Percentiles rank a stretch among this genome's conserved stretches.
phyloP scores from a whole-genome alignment of 2,888 invertebrate genomes.

The Yponomeuta evonymella region DNA sequence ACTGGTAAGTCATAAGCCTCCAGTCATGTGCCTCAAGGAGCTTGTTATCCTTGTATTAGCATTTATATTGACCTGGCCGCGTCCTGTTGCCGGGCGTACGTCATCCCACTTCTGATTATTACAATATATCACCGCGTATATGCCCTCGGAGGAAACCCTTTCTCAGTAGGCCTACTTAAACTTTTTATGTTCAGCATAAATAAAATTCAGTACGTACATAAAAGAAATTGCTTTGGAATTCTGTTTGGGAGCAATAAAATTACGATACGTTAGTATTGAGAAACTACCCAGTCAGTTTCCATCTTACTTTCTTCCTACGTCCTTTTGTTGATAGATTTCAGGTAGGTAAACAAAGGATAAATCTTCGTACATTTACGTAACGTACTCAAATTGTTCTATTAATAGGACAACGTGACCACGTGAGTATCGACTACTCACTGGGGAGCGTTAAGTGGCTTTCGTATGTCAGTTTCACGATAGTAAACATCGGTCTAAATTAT shows the following conservation, averaged over 20 bases:
- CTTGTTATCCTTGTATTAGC: conserved; percentile 50
- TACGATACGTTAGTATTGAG: not conserved
- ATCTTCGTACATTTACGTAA: not conserved
- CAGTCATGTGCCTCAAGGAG: conserved; percentile 18
- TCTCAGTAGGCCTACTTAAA: not conserved
- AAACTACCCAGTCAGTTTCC: not conserved
- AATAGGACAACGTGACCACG: not conserved
- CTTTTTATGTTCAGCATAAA: not conserved
- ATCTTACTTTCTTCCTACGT: not conserved
- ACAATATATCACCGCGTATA: not conserved
- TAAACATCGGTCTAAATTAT: too few species aligned
- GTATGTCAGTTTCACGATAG: not conserved
- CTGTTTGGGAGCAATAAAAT: not conserved
- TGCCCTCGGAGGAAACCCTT: not conserved
- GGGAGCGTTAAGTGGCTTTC: not conserved
- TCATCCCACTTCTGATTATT: not conserved
- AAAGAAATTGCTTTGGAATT: not conserved
- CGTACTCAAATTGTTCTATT: not conserved
- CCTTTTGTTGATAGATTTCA: not conserved
- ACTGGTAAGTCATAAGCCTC: not conserved
- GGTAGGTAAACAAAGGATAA: not conserved
- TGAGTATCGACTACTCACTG: not conserved
- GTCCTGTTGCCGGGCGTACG: conserved; percentile 1
- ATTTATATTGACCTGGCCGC: conserved; percentile 56
- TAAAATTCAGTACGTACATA: not conserved